Base-by-base conservation (phyloP, 2,797 vertebrate genomes). In the Pangasius mekongensis region DNA sequence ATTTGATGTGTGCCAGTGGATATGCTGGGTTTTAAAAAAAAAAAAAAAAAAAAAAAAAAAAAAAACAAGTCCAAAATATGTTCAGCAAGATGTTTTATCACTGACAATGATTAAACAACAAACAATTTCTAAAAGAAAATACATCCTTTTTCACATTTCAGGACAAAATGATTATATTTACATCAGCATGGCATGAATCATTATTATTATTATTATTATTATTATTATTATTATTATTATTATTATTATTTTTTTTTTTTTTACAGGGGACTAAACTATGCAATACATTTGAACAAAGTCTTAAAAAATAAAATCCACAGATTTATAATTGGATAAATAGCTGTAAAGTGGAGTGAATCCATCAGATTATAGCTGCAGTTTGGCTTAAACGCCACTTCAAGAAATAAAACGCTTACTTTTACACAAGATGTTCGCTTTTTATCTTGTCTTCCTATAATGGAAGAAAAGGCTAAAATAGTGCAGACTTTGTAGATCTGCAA, bases 71-170 rank as follows among this genome's bases (percentile, higher is more conserved):
- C 78, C 64, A 83, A 71, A 88, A 89, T 47, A 56, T 94, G 93
- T 90, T 94, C 93, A 92, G 94, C 78, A 94, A 94, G 87, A 54
- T 92, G 36, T 93, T 39, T 91, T 91, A 92, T 95, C 92, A 89
- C 94, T 93, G 94, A 92, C 93, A 90, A 94, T 93, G 86, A 82
- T 43, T 89, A 47, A 94, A 95, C 94, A 95, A 93, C 90, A 93
- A 89, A 94, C 93, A 90, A 93, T 96, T 96, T 95, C 94, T 95
- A 95, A 96, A 95, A 95, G 93, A 93, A 91, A 93, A 94, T 93
- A 89, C 92, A 92, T 92, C 94, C 93, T 93, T 92, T 94, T 94
- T 95, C 94, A 96, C 94, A 94, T 94, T 94, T 93, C 91, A 94
- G 93, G 92, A 96, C 94, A 87, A 91, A 94, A 95, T 91, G 90